Evolutionary conservation across 2,113 vertebrate genomes (phyloP), one percentile per base, ranked within the genome.

Genomic region (Pteropus alecto): DNA sequence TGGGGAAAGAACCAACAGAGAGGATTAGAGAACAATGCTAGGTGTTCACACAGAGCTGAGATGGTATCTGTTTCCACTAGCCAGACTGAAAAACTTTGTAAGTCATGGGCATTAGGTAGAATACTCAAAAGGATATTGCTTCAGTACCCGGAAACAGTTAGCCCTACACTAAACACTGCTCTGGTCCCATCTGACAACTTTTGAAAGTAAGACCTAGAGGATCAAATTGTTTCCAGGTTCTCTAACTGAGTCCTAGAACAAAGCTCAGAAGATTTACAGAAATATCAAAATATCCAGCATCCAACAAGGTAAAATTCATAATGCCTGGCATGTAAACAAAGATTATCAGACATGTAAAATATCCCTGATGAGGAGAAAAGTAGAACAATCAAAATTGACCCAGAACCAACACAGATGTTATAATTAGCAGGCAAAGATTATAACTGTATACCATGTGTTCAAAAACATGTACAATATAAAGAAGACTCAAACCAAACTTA

Each of bases 261-360:
- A 86, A 92, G 33, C 19, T 85, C 78, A 86, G 38, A 51, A 48
- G 73, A 92, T 92, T 93, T 73, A 77, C 51, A 92, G 77, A 89
- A 96, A 97, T 87, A 74, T 38, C 65, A 85, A 95, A 89, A 85
- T 87, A 90, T 81, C 65, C 83, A 85, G 14, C 78, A 95, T 21
- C 38, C 48, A 93, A 12, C 5, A n/a, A 68, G 41, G 43, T 88
- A 85, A 78, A 84, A 85, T 54, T 77, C 60, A 95, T n/a, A 87
- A 54, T 58, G 22, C 41, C 78, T 85, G 73, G 33, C 26, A 61
- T 65, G 43, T 54, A 88, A 85, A 81, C 28, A 79, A 74, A 92
- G 60, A 94, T 76, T 54, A 77, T 24, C 26, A 87, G 63, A 15
- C 60, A 71, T 85, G 28, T 6, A 82, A 94, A 95, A 70, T 82